phyloP scores from a whole-genome alignment of 1,140 invertebrate genomes.

The Paraescarpia echinospica region DNA sequence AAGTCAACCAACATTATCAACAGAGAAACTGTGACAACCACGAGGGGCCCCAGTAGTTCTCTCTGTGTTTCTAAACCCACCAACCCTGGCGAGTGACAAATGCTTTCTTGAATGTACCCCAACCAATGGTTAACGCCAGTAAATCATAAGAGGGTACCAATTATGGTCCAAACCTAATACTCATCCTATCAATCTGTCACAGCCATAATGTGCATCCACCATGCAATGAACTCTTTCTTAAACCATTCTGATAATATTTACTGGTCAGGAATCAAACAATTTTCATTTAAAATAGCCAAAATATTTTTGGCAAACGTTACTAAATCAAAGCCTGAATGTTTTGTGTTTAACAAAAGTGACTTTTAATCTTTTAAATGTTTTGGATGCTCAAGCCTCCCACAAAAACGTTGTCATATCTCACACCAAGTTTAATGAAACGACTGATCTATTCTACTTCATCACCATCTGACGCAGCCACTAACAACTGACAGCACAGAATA shows the following conservation, averaged over 20 bases:
- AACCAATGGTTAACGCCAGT: not conserved
- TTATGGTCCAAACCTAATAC: not conserved
- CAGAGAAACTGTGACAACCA: not conserved
- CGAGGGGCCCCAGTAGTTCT: not conserved
- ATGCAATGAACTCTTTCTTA: not conserved
- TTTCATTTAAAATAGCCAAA: not conserved
- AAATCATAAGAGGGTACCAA: not conserved
- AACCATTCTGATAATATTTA: not conserved
- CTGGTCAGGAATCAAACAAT: not conserved
- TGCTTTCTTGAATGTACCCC: slow-evolving; percentile 4
- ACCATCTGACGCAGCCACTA: too few species aligned
- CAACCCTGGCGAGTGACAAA: not conserved
- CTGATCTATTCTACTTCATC: too few species aligned
- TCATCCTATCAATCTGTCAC: not conserved
- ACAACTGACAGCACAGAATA: not conserved
- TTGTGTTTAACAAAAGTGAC: too few species aligned
- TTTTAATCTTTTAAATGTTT: not conserved
- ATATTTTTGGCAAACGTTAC: not conserved
- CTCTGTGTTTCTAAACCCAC: not conserved
- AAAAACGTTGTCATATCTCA: too few species aligned
- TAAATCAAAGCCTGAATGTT: not conserved
- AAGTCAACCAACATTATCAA: not conserved
- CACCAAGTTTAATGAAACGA: too few species aligned
- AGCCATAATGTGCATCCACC: not conserved
- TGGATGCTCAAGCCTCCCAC: not conserved